These are phyloP conservation scores for Cygnus olor DNA, from an alignment of 2,797 vertebrate species.

Conservation along the genomic window DNA sequence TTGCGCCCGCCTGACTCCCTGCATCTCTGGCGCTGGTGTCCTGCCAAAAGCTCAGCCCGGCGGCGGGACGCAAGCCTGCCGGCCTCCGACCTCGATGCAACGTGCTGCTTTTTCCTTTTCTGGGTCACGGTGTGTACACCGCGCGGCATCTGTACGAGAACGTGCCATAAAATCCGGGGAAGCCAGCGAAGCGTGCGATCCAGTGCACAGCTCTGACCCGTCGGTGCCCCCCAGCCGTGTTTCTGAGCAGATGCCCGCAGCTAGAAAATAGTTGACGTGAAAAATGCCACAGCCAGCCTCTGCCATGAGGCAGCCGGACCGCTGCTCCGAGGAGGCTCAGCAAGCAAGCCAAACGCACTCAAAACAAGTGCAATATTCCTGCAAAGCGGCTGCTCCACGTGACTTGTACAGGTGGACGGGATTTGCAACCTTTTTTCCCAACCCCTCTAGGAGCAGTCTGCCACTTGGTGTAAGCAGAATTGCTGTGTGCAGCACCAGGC, in stretches of 20 bases:
- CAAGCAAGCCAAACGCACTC: background rate
- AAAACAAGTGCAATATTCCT: background rate
- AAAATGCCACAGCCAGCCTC: background rate
- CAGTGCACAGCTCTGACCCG: background rate
- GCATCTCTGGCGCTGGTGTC: background rate
- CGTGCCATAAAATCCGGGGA: background rate
- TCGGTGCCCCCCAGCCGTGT: background rate
- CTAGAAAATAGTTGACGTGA: background rate
- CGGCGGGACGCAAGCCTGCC: background rate
- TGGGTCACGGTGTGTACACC: background rate
- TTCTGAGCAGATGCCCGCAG: background rate
- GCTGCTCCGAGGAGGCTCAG: background rate
- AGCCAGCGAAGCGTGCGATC: background rate
- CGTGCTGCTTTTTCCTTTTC: background rate
- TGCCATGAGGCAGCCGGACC: background rate
- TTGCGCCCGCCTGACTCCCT: background rate
- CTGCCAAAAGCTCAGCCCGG: background rate
- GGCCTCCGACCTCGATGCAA: background rate
- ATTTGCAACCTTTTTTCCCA: background rate
- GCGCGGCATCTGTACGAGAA: background rate
- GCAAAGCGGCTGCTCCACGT: rapidly evolving
- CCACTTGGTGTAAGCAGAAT: background rate
- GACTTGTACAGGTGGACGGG: background rate
- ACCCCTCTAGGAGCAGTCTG: background rate
- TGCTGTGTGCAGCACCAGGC: background rate